phyloP scores from a whole-genome alignment of 1,140 invertebrate species.

The Idris sp. region DNA sequence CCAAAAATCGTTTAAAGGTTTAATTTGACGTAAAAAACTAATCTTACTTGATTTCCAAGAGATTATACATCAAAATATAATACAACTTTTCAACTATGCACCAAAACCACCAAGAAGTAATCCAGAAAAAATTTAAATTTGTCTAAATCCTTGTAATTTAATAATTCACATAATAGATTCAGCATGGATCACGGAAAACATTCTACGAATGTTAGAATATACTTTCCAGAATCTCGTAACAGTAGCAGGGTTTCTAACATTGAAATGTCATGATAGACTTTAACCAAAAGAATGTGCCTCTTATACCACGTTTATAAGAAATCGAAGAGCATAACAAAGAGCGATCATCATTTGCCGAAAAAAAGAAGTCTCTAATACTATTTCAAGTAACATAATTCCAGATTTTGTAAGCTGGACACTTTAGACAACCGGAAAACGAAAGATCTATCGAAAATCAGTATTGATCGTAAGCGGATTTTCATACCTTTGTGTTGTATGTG shows the following conservation, averaged over 20 bases:
- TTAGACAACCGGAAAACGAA: conserved; percentile 62
- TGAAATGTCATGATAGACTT: conserved; percentile 46
- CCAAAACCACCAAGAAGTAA: too few species aligned
- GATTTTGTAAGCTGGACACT: conserved; percentile 69
- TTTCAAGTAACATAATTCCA: conserved; percentile 67
- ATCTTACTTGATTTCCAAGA: too few species aligned
- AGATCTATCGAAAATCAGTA: conserved; percentile 66
- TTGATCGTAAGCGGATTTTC: conserved; percentile 75
- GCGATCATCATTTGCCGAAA: conserved; percentile 56
- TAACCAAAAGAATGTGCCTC: conserved; percentile 63
- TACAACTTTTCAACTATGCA: too few species aligned
- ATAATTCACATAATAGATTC: conserved; percentile 44
- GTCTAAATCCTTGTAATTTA: conserved; percentile 28
- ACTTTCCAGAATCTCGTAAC: conserved; percentile 37
- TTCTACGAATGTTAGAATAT: conserved; percentile 22
- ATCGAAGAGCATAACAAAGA: conserved; percentile 57
- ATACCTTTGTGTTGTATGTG: conserved; percentile 43
- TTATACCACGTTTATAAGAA: conserved; percentile 57
- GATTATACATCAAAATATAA: too few species aligned
- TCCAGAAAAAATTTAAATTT: too few species aligned
- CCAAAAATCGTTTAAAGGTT: too few species aligned
- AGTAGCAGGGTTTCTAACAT: conserved; percentile 31
- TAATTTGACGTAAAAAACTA: too few species aligned
- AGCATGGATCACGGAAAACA: conserved; percentile 31
- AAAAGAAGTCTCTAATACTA: conserved; percentile 52